phyloP scores from a whole-genome alignment of 1,140 invertebrate species.

The Heterodera schachtii region DNA sequence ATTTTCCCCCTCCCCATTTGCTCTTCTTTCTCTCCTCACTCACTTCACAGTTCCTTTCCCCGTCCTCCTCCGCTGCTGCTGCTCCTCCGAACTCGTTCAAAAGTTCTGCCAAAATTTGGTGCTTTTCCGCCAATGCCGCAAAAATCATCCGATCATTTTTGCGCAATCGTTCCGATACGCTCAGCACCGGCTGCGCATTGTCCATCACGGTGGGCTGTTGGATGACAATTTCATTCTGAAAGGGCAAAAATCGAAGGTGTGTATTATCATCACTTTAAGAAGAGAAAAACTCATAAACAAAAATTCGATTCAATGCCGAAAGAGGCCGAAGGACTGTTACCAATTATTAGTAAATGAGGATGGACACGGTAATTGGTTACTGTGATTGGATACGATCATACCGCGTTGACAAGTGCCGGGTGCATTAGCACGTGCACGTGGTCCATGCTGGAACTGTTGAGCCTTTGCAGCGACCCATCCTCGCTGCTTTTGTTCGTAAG shows the following conservation, averaged over 20 bases:
- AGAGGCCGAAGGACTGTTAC: too few relatives aligned
- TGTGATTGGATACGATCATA: not conserved
- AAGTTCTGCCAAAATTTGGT: conserved; percentile 55
- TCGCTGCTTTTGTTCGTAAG: not conserved
- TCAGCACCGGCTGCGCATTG: conserved; percentile 57
- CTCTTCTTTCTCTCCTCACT: too few relatives aligned
- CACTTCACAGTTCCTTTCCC: not conserved
- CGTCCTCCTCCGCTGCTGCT: not conserved
- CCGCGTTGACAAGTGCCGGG: conserved; percentile 60
- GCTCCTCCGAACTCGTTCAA: conserved; percentile 27
- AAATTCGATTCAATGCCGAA: not conserved
- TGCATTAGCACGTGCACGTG: conserved; percentile 63
- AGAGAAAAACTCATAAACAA: not conserved
- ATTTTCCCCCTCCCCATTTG: too few relatives aligned
- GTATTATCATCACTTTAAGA: not conserved
- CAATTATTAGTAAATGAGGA: too few relatives aligned
- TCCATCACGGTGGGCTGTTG: conserved; percentile 61
- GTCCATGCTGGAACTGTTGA: conserved; percentile 38
- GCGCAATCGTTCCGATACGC: conserved; percentile 51
- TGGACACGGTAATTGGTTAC: too few relatives aligned
- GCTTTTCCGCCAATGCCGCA: conserved; percentile 57
- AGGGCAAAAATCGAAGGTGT: not conserved
- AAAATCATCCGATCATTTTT: conserved; percentile 61
- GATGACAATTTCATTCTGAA: conserved; percentile 61
- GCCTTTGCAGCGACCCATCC: not conserved